Conservation (phyloP, 2,113 vertebrate genomes). For the Noctilio leporinus region DNA sequence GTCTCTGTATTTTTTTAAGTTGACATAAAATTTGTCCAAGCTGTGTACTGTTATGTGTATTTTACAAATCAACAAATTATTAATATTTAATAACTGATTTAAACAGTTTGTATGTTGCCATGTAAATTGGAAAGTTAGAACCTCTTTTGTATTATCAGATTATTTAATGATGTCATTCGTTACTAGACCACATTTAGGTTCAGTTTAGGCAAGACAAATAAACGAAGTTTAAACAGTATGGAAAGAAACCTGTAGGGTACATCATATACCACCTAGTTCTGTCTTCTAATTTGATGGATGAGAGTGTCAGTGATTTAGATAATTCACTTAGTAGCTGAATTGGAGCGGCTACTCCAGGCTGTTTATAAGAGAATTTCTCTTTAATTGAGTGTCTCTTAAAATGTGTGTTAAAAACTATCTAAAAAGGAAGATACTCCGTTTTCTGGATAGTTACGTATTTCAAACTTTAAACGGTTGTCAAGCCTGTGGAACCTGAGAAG, state of each 20-base stretch:
- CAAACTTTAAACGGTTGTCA: neutral
- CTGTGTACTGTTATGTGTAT: neutral
- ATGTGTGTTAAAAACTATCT: neutral
- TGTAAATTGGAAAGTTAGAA: neutral
- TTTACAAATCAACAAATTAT: neutral
- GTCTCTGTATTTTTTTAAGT: neutral
- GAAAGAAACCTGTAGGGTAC: neutral
- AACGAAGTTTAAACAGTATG: neutral
- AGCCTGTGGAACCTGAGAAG: neutral
- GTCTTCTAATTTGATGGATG: neutral
- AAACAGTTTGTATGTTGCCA: neutral
- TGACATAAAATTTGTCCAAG: neutral
- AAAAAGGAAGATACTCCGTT: neutral
- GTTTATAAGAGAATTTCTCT: neutral
- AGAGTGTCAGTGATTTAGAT: neutral
- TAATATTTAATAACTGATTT: neutral
- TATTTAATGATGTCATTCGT: neutral
- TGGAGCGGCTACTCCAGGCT: neutral
- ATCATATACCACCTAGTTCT: neutral
- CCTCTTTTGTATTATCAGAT: neutral
- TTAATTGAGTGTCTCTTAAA: neutral
- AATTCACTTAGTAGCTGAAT: neutral
- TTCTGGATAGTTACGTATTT: neutral
- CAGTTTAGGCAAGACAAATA: neutral
- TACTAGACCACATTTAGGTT: neutral